A percentile compares a stretch with the other conserved stretches of the same genome.
These are phyloP conservation scores for Acrocephalus scirpaceus DNA, from an alignment of 2,797 vertebrate species.

Conservation along the genomic window DNA sequence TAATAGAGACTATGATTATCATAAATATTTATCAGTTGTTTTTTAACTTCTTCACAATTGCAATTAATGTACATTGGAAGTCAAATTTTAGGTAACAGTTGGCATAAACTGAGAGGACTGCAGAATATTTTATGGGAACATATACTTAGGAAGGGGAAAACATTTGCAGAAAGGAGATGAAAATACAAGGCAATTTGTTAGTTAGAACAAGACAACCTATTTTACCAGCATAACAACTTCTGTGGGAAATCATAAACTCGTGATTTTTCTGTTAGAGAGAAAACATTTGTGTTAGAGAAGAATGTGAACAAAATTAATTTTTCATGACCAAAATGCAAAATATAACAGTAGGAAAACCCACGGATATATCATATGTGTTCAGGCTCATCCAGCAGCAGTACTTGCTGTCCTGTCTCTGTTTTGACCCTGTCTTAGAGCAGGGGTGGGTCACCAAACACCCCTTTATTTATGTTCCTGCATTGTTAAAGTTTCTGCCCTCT, in stretches of 20 bases:
- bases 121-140: not conserved
- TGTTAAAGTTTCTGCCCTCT: not conserved
- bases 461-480: not conserved
- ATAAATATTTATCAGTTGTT: not conserved
- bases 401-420: not conserved
- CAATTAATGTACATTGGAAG: not conserved
- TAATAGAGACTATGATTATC: not conserved
- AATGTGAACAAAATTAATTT: not conserved
- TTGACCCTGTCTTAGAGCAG: not conserved
- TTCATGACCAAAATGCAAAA: not conserved
- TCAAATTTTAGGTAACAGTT: not conserved
- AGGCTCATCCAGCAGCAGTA: not conserved
- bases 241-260: not conserved
- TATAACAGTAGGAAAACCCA: not conserved
- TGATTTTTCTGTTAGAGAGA: not conserved
- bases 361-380: rapidly evolving
- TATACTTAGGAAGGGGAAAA: not conserved
- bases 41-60: not conserved
- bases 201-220: not conserved
- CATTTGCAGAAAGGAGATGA: not conserved
- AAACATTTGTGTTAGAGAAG: not conserved
- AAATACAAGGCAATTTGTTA: not conserved
- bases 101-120: not conserved
- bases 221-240: not conserved
- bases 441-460: not conserved